Evolutionary conservation across 2,797 vertebrate species (phyloP).

Genomic region (Trachurus trachurus): DNA sequence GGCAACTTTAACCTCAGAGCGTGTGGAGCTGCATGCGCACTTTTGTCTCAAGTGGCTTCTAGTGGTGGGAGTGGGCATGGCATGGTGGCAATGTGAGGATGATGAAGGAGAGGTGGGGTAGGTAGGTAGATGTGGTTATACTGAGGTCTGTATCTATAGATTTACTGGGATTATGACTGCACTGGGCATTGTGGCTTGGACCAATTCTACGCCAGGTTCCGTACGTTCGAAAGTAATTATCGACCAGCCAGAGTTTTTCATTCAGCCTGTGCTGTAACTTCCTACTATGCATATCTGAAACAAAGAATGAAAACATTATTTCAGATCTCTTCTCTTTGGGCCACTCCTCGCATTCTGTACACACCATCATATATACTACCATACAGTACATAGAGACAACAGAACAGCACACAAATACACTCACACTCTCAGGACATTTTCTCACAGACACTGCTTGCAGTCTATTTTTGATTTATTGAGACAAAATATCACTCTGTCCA

Average conservation of each 20-base stretch:
- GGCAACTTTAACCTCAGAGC: conserved; percentile 78
- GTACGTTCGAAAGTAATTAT: conserved; percentile 88
- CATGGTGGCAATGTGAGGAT: conserved; percentile 80
- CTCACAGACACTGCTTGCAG: conserved; percentile 42
- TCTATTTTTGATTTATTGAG: conserved; percentile 57
- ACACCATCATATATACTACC: conserved; percentile 66
- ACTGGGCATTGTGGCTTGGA: conserved; percentile 85
- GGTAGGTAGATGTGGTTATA: conserved; percentile 71
- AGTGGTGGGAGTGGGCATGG: conserved; percentile 77
- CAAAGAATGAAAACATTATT: conserved; percentile 91
- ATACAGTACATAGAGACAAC: conserved; percentile 66
- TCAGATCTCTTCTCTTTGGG: conserved; percentile 93
- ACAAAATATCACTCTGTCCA: conserved; percentile 44
- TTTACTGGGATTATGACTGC: conserved; percentile 85
- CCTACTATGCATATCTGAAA: conserved; percentile 92
- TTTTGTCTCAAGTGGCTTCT: conserved; percentile 72
- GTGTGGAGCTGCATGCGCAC: conserved; percentile 77
- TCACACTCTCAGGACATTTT: conserved; percentile 50
- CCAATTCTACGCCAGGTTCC: conserved; percentile 89
- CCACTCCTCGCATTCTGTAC: conserved; percentile 81
- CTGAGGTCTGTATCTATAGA: conserved; percentile 78
- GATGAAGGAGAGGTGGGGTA: conserved; percentile 71
- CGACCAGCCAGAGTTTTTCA: conserved; percentile 89
- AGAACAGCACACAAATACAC: conserved; percentile 61
- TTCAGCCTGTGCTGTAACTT: conserved; percentile 90